Evolutionary conservation across 2,888 invertebrate species (phyloP), one percentile per base, ranked within the genome.

Genomic region (Nasonia oneida): DNA sequence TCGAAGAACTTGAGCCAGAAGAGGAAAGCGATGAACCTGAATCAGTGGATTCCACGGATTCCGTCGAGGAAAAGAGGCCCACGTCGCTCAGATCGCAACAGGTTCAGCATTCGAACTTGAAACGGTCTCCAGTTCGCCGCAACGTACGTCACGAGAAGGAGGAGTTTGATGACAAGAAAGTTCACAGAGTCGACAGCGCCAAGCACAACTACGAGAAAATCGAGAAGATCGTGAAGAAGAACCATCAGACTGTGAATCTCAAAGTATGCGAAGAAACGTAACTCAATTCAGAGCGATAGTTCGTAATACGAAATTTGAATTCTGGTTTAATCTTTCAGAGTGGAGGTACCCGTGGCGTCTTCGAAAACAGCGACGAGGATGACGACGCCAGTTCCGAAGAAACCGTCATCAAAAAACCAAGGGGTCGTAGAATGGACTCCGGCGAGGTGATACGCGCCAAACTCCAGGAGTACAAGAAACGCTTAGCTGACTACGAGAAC

Each of bases 401-500:
- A 33, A 67, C 33, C 15, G 3, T 50, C 8, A 71, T 57, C 12
- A 75, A 61, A 29, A 86, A 4, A 37, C 53, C 47, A 50, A 73
- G 50, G 23, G 71, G 50, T 14, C n/a, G 42, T n/a, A 67, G 70
- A 50, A 5, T 74, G 8, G 88, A 88, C 33, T 89, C 89, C 8
- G 88, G 87, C 10, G 89, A 89, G 39, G 88, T 89, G 61, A 89
- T 90, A 18, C 87, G 88, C 12, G 87, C 88, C 0, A 90, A 89
- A 81, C 84, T 91, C 18, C 87, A 88, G 53, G 88, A 88, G 67
- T 91, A 91, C 83, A 90, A 89, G 76, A 89, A 87, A 76, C 90
- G 88, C 0, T 84, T 91, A 77, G 82, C 75, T 15, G 88, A 90
- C 61, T 89, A 89, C 75, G 88, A 87, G 80, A 86, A 77, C 29